Conservation (phyloP, 2,888 invertebrate genomes). For the Cosmorhoe ocellata region DNA sequence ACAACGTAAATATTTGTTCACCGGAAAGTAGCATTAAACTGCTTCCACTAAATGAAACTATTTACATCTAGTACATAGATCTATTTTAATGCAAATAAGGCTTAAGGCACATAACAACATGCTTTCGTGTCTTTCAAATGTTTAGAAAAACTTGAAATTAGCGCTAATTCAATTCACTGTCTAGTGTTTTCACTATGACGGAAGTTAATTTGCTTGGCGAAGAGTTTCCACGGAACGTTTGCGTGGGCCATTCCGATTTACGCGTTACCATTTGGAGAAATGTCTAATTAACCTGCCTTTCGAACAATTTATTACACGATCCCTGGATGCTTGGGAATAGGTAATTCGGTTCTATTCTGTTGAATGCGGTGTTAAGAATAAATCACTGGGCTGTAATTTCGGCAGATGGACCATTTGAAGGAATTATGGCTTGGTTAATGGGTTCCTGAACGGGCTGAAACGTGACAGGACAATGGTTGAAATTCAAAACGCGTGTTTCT, state of each 20-base stretch:
- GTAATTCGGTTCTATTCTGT: constrained; percentile 64
- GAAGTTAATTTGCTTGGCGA: constrained; percentile 58
- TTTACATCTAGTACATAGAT: too few species aligned
- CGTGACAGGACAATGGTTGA: constrained; percentile 18
- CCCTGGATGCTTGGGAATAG: constrained; percentile 52
- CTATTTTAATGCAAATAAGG: constrained; percentile 27
- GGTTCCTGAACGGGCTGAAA: constrained; percentile 20
- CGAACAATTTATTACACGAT: constrained; percentile 68
- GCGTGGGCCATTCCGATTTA: constrained; percentile 59
- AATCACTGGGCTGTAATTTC: constrained; percentile 53
- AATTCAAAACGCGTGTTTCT: background rate
- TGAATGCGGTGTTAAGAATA: constrained; percentile 60
- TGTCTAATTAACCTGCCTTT: constrained; percentile 77
- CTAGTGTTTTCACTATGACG: constrained; percentile 42
- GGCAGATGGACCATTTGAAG: constrained; percentile 41
- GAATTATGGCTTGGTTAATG: constrained; percentile 33
- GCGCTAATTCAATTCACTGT: constrained; percentile 32
- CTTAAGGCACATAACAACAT: constrained; percentile 27
- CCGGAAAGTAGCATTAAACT: too few species aligned
- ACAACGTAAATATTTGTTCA: too few species aligned
- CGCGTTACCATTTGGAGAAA: constrained; percentile 63
- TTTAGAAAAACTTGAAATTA: constrained; percentile 26
- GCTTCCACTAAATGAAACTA: too few species aligned
- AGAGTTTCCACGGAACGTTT: constrained; percentile 52
- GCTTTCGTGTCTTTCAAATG: constrained; percentile 18